These are phyloP conservation scores for Ophiothrix spiculata DNA, from an alignment of 35 echinoderm and acorn worm genomes.

Conservation along the genomic window DNA sequence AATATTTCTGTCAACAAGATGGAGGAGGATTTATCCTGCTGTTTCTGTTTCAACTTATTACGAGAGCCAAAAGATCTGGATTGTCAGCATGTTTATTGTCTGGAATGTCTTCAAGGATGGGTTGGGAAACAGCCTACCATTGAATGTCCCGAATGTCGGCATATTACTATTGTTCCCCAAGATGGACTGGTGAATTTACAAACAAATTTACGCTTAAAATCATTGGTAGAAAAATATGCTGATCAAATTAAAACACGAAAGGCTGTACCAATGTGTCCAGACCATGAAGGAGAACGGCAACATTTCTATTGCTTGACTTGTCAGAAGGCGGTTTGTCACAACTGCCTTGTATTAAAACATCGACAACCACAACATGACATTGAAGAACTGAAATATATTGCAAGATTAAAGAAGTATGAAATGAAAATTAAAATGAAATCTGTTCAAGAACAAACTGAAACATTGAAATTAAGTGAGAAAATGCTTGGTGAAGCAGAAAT, in stretches of 20 bases:
- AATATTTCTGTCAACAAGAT: neutral
- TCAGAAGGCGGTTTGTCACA: neutral
- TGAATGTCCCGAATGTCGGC: conserved; percentile 1
- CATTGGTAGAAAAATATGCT: neutral
- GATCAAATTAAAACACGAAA: neutral
- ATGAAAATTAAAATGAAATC: neutral
- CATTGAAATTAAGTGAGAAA: neutral
- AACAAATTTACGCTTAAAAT: neutral
- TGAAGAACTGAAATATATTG: neutral
- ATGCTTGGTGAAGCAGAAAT: neutral
- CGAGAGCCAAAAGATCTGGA: neutral
- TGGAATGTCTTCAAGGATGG: neutral
- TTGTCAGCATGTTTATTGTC: neutral
- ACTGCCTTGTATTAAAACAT: neutral
- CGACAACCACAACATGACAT: neutral
- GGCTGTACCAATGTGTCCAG: neutral
- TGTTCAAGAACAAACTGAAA: neutral
- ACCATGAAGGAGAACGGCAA: neutral
- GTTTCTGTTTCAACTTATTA: neutral
- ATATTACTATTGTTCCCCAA: neutral
- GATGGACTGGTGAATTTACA: neutral
- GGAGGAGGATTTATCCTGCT: neutral
- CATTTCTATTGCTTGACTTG: neutral
- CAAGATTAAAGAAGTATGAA: neutral
- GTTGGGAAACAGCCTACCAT: neutral